Conservation (phyloP, 2,888 invertebrate genomes). For the Masnerella sp. region DNA sequence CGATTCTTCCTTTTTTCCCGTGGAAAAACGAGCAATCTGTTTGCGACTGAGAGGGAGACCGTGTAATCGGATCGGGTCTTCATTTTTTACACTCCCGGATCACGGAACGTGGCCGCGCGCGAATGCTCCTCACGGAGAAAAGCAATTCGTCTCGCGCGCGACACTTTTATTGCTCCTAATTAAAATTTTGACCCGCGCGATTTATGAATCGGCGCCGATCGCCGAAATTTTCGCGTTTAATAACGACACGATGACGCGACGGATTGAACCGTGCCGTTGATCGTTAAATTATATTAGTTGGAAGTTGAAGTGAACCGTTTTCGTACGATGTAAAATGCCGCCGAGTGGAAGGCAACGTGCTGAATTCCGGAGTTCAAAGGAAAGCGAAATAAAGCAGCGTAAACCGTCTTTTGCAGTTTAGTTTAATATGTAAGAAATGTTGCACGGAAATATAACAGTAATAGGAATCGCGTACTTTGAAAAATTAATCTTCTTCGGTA, state of each 20-base stretch:
- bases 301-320: slow-evolving; percentile 30
- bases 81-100: slow-evolving; percentile 4
- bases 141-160: slow-evolving; percentile 3
- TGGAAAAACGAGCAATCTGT: slow-evolving; percentile 9
- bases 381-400: slow-evolving; percentile 24
- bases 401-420: slow-evolving; percentile 31
- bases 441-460: slow-evolving; percentile 7
- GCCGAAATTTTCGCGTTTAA: slow-evolving; percentile 12
- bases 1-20: no score
- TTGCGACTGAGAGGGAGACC: slow-evolving; percentile 17
- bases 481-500: background rate
- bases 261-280: slow-evolving; percentile 17
- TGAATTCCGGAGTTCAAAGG: slow-evolving; percentile 28
- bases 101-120: slow-evolving; percentile 7
- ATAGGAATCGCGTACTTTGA: slow-evolving; percentile 1
- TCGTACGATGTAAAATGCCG: slow-evolving; percentile 26
- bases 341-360: slow-evolving; percentile 21
- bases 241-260: slow-evolving; percentile 19
- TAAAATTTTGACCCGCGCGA: slow-evolving; percentile 14
- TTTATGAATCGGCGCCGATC: background rate
- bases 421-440: slow-evolving; percentile 31
- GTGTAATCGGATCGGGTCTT: slow-evolving; percentile 28
- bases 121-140: slow-evolving; percentile 10
- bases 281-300: slow-evolving; percentile 31
- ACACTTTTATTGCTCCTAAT: slow-evolving; percentile 17